phyloP scores from a whole-genome alignment of 2,113 vertebrate genomes.

The Gopherus flavomarginatus region DNA sequence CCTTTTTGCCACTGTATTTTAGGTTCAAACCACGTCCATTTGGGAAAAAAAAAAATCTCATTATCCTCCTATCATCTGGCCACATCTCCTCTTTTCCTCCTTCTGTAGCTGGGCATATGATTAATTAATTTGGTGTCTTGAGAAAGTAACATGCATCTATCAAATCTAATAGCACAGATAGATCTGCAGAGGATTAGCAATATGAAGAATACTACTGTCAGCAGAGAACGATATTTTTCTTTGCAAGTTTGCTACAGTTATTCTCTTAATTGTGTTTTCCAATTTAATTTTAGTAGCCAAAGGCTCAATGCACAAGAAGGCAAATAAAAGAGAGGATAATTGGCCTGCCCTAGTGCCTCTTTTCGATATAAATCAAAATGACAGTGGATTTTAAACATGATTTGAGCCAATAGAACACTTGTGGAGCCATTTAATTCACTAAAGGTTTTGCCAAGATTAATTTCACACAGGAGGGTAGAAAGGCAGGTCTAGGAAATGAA shows the following conservation, averaged over 20 bases:
- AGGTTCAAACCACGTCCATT: neutral
- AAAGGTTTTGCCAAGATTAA: conserved; percentile 49
- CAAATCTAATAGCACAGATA: conserved; percentile 63
- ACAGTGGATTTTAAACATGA: conserved; percentile 29
- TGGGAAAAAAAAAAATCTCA: neutral
- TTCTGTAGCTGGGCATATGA: neutral
- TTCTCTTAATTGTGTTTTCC: conserved; percentile 68
- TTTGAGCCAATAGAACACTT: neutral
- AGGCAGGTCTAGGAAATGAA: conserved; percentile 18
- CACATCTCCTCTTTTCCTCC: neutral
- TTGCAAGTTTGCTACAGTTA: conserved; percentile 51
- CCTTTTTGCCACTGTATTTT: neutral
- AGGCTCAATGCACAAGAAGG: conserved; percentile 50
- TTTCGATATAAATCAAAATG: conserved; percentile 57
- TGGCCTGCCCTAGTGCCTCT: conserved; percentile 46
- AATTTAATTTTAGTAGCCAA: conserved; percentile 72
- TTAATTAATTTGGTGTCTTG: conserved; percentile 14
- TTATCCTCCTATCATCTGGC: neutral
- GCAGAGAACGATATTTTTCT: conserved; percentile 59
- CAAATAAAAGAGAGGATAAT: conserved; percentile 54
- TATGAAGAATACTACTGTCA: conserved; percentile 62
- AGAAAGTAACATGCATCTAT: conserved; percentile 37
- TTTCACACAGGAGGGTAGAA: conserved; percentile 20
- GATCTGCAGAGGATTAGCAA: conserved; percentile 40
- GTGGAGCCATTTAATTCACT: conserved; percentile 43